Base-by-base conservation (phyloP, 1,140 invertebrate species). In the Zophobas atratus region DNA sequence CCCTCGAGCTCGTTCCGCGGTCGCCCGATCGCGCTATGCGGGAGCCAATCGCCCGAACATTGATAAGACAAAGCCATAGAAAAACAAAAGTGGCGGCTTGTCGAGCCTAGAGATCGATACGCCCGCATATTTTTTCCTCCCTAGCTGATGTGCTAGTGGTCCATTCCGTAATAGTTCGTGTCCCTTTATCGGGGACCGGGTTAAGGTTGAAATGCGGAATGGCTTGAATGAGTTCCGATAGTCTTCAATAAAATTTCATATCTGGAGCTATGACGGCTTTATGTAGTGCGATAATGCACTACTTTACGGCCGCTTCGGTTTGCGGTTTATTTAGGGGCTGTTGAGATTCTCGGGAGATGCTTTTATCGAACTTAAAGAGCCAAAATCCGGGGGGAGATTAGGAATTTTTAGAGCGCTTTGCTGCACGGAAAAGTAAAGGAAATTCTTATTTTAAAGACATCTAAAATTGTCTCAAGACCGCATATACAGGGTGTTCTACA, bases 191-290 rank as follows among this genome's bases (percentile, higher is more conserved):
- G 6, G n/a, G 20, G 20, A 51, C 20, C 49, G 49, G 49, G 49
- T 51, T 51, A 51, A 51, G 49, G 49, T 2, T 51, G 49, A 20
- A 46, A 20, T 51, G 20, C 20, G n/a, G 20, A 51, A 20, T 51
- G 0, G 20, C 49, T 51, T 51, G 6, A 5, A 51, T 51, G n/a
- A 51, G 6, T 51, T 51, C 49, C n/a, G 49, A 51, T 51, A 51
- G n/a, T 51, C 4, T 20, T 51, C 49, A 51, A 51, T 51, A 51
- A 51, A 51, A 51, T 51, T 20, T 51, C 49, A 51, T 51, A 51
- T 51, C 49, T 51, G n/a, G 20, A 3, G 43, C 49, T 20, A 51
- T 2, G 4, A 51, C n/a, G n/a, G n/a, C 49, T 51, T 51, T 51
- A 51, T 51, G 20, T 20, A 6, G 4, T 51, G 2, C 49, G n/a